Base-by-base conservation (phyloP, 2,888 invertebrate genomes). In the Steinernema scapterisci region DNA sequence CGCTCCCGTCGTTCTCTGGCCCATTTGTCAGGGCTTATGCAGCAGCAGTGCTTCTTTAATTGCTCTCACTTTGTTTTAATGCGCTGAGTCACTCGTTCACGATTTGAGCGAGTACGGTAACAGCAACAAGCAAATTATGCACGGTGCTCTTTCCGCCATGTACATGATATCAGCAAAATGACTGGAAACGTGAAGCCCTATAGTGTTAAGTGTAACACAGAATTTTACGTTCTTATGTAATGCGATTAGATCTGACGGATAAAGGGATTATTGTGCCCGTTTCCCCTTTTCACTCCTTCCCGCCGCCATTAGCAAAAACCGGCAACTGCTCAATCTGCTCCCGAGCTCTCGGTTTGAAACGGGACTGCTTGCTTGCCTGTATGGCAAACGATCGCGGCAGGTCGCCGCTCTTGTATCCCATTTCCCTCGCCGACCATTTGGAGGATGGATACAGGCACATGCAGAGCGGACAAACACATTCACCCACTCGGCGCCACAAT, bases 1-100 rank as follows among this genome's bases (percentile, higher is more conserved):
- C 63, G 23, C 23, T 25, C 13, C 54, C 11, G 63, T 31, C 63
- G 38, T 63, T 21, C 63, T 31, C 27, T 27, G 63, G 63, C 63
- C 63, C 63, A 63, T 63, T 63, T 63, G 63, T 63, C 63, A 63
- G 27, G 38, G 63, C 63, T 63, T 63, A 63, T 63, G 63, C 63
- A 63, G 63, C 63, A 31, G 27, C 63, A 31, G 27, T 31, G 63
- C 63, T 63, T 63, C 63, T 27, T 27, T 63, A 63, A 63, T 63
- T 63, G 63, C 63, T 63, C 63, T 63, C 63, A 63, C 27, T 63
- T 63, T 63, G 63, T 38, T 63, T 63, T 63, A 63, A 63, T 63
- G 63, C 63, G 31, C 27, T 63, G 63, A 63, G 63, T 63, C 63
- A 63, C 31, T 25, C 63, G 21, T 31, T 19, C 48, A 19, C 3